A percentile compares a stretch with the other conserved stretches of the same genome.
Conservation (phyloP, 2,113 vertebrate genomes). For the Sterrhoptilus dennistouni region DNA sequence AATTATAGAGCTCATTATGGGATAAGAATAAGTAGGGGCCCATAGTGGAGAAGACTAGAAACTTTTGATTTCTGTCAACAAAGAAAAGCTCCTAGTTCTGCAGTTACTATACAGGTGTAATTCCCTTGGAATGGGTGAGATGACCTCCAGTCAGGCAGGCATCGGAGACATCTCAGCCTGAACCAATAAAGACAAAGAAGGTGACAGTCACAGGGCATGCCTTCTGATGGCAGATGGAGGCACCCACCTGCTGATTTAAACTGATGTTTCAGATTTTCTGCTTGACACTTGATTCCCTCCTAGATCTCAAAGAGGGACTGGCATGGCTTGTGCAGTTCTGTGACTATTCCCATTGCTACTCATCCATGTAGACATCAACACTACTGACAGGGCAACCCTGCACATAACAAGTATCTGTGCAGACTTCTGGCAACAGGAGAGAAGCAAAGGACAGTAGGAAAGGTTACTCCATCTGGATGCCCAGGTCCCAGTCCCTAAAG, state of each 20-base stretch:
- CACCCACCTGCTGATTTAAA: neutral
- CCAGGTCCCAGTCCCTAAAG: neutral
- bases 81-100: neutral
- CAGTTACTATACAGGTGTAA: neutral
- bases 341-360: neutral
- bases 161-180: neutral
- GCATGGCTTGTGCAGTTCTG: neutral
- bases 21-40: neutral
- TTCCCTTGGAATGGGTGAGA: neutral
- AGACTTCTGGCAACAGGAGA: neutral
- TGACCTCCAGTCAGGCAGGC: neutral
- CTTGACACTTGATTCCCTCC: neutral
- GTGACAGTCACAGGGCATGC: neutral
- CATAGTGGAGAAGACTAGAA: neutral
- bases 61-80: neutral
- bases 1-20: neutral
- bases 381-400: neutral
- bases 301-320: neutral
- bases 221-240: neutral
- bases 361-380: neutral
- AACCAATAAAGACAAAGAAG: neutral
- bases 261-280: neutral
- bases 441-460: neutral
- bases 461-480: neutral
- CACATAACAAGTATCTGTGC: neutral